Percentiles rank a stretch among this genome's conserved stretches.
Conservation (phyloP, 2,113 vertebrate genomes). For the Symphodus melops region DNA sequence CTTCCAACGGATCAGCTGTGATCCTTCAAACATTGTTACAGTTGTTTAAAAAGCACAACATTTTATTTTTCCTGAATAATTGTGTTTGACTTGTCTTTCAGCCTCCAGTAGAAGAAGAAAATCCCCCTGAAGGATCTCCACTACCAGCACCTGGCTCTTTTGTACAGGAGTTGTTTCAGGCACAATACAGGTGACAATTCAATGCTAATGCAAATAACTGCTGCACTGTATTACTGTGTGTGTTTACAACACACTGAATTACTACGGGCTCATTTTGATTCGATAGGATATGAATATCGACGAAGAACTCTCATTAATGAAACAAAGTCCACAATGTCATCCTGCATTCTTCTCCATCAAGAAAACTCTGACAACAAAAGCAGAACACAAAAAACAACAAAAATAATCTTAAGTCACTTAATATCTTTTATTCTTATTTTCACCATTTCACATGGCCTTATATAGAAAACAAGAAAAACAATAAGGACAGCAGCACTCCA, state of each 20-base stretch:
- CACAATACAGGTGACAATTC: conserved; percentile 92
- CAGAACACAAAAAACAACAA: too few relatives aligned
- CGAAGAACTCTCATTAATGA: not conserved
- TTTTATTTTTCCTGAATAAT: too few relatives aligned
- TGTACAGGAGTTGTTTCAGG: conserved; percentile 98
- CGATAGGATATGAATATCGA: not conserved
- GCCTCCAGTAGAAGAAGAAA: conserved; percentile 90
- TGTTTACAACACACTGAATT: too few relatives aligned
- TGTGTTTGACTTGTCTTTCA: conserved; percentile 52
- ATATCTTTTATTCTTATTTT: too few relatives aligned
- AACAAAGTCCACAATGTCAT: not conserved
- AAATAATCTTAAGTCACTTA: too few relatives aligned
- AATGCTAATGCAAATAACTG: not conserved
- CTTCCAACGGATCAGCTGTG: not conserved
- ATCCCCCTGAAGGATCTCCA: conserved; percentile 89
- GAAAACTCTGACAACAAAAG: too few relatives aligned
- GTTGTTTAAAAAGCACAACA: not conserved
- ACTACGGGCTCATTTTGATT: not conserved
- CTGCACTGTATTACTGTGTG: not conserved
- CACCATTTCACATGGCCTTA: too few relatives aligned
- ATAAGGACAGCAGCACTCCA: too few relatives aligned
- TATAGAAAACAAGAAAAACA: too few relatives aligned
- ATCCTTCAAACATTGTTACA: not conserved
- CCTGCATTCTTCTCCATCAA: not conserved
- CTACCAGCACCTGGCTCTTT: conserved; percentile 94